A percentile compares a stretch with the other conserved stretches of the same genome.
These are phyloP conservation scores for Montipora capitata DNA, from an alignment of 92 coral and sea anemone species.

Conservation along the genomic window DNA sequence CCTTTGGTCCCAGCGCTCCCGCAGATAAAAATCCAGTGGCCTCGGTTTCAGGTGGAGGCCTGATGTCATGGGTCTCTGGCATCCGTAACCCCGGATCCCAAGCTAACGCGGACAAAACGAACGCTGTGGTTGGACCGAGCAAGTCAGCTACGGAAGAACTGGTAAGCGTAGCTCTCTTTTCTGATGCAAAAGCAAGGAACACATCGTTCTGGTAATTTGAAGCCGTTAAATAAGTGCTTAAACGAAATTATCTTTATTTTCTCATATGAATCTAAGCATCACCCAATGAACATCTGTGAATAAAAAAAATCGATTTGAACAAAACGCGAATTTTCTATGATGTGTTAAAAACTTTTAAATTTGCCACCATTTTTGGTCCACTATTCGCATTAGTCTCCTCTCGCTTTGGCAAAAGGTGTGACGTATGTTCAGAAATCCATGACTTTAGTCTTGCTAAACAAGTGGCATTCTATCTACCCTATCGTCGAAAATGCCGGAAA, in stretches of 20 bases:
- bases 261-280: too few species aligned
- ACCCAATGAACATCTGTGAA: too few species aligned
- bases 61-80: constrained; percentile 97
- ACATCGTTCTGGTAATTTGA: too few species aligned
- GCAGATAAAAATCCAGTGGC: constrained; percentile 74
- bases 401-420: not conserved
- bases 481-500: not conserved
- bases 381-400: not conserved
- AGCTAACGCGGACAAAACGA: constrained; percentile 22
- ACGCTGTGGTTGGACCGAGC: constrained; percentile 64
- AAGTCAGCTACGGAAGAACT: constrained; percentile 63
- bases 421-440: not conserved
- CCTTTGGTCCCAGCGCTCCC: constrained; percentile 38
- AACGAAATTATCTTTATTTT: too few species aligned
- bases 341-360: not conserved
- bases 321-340: too few species aligned
- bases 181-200: too few species aligned
- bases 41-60: constrained; percentile 76
- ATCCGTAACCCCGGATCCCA: constrained; percentile 61
- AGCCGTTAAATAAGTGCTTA: too few species aligned
- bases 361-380: not conserved
- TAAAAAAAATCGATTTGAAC: too few species aligned
- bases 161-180: not conserved
- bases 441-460: not conserved
- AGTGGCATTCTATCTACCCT: not conserved